Conservation (phyloP, 2,113 vertebrate species). For the Lasiurus borealis region DNA sequence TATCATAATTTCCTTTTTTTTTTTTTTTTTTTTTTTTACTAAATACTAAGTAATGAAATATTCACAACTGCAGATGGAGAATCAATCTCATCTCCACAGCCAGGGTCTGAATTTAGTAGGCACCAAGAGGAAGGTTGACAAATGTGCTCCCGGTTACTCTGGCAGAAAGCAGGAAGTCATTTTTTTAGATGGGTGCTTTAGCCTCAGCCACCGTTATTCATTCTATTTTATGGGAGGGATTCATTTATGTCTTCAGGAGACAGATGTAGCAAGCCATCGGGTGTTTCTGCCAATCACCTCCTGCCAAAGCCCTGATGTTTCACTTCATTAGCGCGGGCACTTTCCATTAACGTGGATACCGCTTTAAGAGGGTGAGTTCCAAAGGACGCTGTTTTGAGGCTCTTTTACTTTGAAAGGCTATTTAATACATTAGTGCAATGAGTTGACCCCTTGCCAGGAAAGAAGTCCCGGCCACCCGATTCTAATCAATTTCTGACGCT, state of each 20-base stretch:
- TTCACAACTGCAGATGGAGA: background rate
- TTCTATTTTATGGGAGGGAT: constrained; percentile 68
- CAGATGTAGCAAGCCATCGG: constrained; percentile 60
- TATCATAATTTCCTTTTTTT: background rate
- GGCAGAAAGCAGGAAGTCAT: constrained; percentile 57
- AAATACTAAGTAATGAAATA: background rate
- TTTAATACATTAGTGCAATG: constrained; percentile 79
- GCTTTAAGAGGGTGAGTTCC: constrained; percentile 71
- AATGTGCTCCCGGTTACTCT: background rate
- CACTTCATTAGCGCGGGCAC: constrained; percentile 80
- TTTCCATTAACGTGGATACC: constrained; percentile 80
- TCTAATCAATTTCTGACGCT: constrained; percentile 79
- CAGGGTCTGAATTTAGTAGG: constrained; percentile 36
- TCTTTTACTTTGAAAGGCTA: constrained; percentile 75
- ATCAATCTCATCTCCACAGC: background rate
- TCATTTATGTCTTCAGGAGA: constrained; percentile 74
- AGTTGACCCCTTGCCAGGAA: constrained; percentile 77
- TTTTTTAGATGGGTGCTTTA: constrained; percentile 44
- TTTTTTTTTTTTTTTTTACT: constrained; percentile 22
- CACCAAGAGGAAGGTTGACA: background rate
- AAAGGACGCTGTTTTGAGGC: constrained; percentile 81
- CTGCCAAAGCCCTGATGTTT: constrained; percentile 76
- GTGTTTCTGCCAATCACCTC: constrained; percentile 73
- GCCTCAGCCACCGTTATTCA: constrained; percentile 22
- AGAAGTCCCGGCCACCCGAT: constrained; percentile 72